Evolutionary conservation across 2,888 invertebrate species (phyloP).

Genomic region (Pammene aurita): DNA sequence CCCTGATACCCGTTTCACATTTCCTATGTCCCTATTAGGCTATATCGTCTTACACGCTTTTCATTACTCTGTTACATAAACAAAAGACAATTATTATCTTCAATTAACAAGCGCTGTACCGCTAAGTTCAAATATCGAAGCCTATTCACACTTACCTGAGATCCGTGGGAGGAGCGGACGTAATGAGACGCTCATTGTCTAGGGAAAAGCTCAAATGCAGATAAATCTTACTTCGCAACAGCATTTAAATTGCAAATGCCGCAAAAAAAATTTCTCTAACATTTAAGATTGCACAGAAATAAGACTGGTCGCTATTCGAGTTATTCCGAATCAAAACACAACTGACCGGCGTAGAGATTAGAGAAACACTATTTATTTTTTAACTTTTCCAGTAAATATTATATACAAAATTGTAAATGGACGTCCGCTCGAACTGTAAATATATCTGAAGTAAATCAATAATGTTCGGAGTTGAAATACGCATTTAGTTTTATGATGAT

Average conservation of each 20-base stretch:
- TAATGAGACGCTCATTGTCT: conserved; percentile 51
- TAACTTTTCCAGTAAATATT: conserved; percentile 61
- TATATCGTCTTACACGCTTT: conserved; percentile 27
- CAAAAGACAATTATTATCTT: conserved; percentile 2
- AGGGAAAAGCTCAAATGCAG: conserved; percentile 42
- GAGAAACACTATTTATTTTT: conserved; percentile 48
- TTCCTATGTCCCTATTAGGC: conserved; percentile 48
- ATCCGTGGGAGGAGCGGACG: conserved; percentile 50
- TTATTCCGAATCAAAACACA: conserved; percentile 50
- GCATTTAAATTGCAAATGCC: conserved; percentile 14
- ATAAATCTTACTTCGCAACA: conserved; percentile 16
- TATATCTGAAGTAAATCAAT: conserved; percentile 75
- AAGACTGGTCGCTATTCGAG: conserved; percentile 50
- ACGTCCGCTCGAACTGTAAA: conserved; percentile 72
- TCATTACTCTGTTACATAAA: conserved; percentile 30
- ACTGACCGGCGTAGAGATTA: conserved; percentile 52
- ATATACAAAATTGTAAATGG: conserved; percentile 64
- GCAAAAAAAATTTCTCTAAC: conserved; percentile 18
- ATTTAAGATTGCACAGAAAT: conserved; percentile 1
- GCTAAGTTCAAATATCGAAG: conserved; percentile 21
- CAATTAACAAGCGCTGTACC: conserved; percentile 22
- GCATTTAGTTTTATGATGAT: conserved; percentile 75
- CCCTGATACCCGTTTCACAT: conserved; percentile 51
- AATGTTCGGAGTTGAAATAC: conserved; percentile 58
- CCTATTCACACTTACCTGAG: conserved; percentile 51